phyloP scores from a whole-genome alignment of 2,797 vertebrate genomes.

The Premnoplex brunnescens region DNA sequence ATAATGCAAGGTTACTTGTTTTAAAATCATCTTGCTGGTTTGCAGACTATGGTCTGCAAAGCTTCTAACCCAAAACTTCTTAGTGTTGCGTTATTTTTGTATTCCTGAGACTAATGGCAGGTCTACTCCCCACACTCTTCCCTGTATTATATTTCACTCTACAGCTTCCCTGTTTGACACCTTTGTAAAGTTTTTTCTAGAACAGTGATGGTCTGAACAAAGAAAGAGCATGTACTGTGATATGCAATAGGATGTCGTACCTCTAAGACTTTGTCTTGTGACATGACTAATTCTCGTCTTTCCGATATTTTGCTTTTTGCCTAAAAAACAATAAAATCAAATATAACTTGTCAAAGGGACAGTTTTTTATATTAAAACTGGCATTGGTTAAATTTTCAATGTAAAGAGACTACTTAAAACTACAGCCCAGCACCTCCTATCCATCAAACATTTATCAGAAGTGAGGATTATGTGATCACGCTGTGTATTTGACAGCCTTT shows the following conservation, averaged over 20 bases:
- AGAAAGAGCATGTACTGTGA: background rate
- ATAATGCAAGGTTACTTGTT: background rate
- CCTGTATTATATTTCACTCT: background rate
- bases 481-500: background rate
- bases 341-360: background rate
- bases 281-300: background rate
- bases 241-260: background rate
- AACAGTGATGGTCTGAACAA: background rate
- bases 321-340: background rate
- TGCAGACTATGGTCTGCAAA: background rate
- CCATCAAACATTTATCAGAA: background rate
- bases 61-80: background rate
- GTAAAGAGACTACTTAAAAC: background rate
- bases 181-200: background rate
- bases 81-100: background rate
- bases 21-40: background rate
- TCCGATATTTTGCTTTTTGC: background rate
- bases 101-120: background rate
- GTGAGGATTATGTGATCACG: background rate
- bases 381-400: background rate
- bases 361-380: background rate
- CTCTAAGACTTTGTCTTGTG: conserved; percentile 19
- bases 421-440: background rate
- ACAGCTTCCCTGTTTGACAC: background rate
- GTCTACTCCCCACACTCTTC: background rate